Evolutionary conservation across 2,888 invertebrate genomes (phyloP), one percentile per base, ranked within the genome.

Genomic region (Plebejus argus): DNA sequence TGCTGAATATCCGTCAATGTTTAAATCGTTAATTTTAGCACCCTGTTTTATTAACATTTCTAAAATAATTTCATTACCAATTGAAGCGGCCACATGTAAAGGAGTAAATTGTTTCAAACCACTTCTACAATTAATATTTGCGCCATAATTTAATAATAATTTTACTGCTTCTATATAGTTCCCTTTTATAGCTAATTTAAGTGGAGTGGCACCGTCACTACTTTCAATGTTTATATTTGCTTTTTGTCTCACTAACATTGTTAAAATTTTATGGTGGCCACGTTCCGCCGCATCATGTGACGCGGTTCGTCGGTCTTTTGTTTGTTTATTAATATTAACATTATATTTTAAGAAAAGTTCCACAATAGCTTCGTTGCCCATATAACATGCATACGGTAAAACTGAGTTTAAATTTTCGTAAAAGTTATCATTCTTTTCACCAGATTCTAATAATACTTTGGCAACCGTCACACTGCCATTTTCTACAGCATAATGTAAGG

Each of bases 401-500:
- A 49, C 49, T 10, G 74, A 74, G 23, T 74, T 72, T 8, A 23
- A 53, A 23, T 20, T 49, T 49, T 74, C 28, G 49, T 74, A 15
- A 23, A 74, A 49, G 20, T 8, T 8, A 53, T 53, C 28, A 1
- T 20, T 28, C 18, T 23, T 49, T 53, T 28, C 28, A 28, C 53
- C 74, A 15, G 15, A 49, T 49, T 49, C 28, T 33, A 74, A 49
- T 53, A 74, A 28, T 6, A 74, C 12, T 23, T 74, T 28, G 7
- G 53, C 28, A 18, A 28, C 28, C 23, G 6, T 23, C 23, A 7
- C 12, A 74, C 53, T 28, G 6, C 74, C 74, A 4, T 7, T 74
- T 53, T 74, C 74, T 28, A 49, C 23, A 49, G 74, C 74, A 28
- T 74, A 74, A 74, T 74, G 18, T 53, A 74, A 49, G 18, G 74